phyloP scores from a whole-genome alignment of 2,113 vertebrate genomes.

The Petaurus breviceps region DNA sequence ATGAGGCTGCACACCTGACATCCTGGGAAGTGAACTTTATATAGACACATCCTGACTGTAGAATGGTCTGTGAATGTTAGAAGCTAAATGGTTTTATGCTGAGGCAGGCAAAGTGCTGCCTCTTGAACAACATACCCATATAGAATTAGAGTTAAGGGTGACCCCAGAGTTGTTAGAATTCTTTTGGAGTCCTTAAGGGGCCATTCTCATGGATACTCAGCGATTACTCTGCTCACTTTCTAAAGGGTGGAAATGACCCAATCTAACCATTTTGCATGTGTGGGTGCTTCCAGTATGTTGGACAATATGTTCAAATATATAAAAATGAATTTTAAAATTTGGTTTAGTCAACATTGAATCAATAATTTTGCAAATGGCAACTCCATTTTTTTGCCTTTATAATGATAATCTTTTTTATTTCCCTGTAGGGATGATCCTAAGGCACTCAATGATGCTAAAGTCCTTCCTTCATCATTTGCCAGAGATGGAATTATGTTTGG shows the following conservation, averaged over 20 bases:
- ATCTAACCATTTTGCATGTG: not conserved
- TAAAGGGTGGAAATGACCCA: not conserved
- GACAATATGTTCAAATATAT: not conserved
- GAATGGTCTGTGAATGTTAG: not conserved
- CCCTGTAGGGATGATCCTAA: not conserved
- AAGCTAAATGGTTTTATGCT: not conserved
- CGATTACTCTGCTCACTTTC: not conserved
- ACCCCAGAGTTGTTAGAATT: not conserved
- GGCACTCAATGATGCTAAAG: not conserved
- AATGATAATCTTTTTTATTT: not conserved
- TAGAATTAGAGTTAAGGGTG: not conserved
- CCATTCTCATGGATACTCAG: not conserved
- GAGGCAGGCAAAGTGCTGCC: not conserved
- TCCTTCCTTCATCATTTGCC: slow-evolving; percentile 20
- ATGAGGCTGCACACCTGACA: not conserved
- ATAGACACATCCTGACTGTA: not conserved
- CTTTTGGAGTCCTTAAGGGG: not conserved
- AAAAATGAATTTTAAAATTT: slow-evolving; percentile 11
- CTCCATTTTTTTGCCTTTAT: not conserved
- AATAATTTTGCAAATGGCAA: not conserved
- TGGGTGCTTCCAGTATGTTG: not conserved
- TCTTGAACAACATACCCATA: not conserved
- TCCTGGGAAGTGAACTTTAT: not conserved
- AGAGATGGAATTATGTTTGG: slow-evolving; percentile 4
- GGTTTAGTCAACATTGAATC: not conserved